Conservation (phyloP, 2,888 invertebrate species). For the Dusona sp. region DNA sequence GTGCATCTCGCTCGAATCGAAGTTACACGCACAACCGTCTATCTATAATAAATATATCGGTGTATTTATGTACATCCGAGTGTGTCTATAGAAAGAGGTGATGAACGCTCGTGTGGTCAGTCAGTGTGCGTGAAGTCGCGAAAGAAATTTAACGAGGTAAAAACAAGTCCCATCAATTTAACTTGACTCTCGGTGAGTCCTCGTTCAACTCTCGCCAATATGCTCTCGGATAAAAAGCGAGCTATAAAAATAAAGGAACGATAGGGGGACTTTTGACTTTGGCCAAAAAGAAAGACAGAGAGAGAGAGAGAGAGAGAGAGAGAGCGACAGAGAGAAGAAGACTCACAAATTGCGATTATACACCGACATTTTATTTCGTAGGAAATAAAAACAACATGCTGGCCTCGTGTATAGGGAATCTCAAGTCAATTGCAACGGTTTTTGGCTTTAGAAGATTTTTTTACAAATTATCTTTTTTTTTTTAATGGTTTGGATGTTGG, state of each 20-base stretch:
- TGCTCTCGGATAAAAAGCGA: slow-evolving; percentile 20
- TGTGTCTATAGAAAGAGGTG: slow-evolving; percentile 12
- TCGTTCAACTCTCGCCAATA: slow-evolving; percentile 31
- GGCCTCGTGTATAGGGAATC: slow-evolving; percentile 10
- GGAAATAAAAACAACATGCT: slow-evolving; percentile 12
- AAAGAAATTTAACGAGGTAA: slow-evolving; percentile 71
- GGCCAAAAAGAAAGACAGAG: background rate
- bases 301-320: background rate
- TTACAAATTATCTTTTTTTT: slow-evolving; percentile 1
- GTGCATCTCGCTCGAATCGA: slow-evolving; percentile 35
- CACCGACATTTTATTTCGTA: slow-evolving; percentile 38
- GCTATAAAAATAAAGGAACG: slow-evolving; percentile 33
- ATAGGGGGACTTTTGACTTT: slow-evolving; percentile 48
- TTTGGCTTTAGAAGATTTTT: background rate
- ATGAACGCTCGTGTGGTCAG: slow-evolving; percentile 31
- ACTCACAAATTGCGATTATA: slow-evolving; percentile 28
- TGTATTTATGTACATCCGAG: slow-evolving; percentile 9
- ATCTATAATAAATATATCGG: background rate
- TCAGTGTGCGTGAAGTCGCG: slow-evolving; percentile 38
- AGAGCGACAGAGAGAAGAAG: background rate
- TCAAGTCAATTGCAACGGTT: background rate
- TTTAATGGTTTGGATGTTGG: background rate
- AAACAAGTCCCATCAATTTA: slow-evolving; percentile 74
- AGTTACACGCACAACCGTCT: background rate
- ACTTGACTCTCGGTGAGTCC: slow-evolving; percentile 42